Conservation (phyloP, 1,140 invertebrate species). For the Dolichoris vasculosae region DNA sequence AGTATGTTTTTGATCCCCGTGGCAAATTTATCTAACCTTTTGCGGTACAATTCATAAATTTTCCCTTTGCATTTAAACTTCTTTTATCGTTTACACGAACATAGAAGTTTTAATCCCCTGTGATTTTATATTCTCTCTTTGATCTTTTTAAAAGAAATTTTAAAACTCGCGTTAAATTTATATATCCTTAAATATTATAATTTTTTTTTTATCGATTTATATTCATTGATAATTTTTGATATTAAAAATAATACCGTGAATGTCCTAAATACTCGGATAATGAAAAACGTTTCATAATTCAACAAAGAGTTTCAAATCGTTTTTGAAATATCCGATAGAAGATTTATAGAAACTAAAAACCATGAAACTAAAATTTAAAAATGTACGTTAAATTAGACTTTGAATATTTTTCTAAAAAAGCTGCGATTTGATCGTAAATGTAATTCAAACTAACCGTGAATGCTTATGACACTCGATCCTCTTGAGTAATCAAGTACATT, state of each 20-base stretch:
- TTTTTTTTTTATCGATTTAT: not conserved
- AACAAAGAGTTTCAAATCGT: not conserved
- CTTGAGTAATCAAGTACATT: not conserved
- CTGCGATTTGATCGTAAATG: not conserved
- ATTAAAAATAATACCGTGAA: not conserved
- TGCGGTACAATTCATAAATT: not conserved
- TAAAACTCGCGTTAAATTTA: not conserved
- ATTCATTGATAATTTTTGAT: not conserved
- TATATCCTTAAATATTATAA: not conserved
- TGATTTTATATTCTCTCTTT: not conserved
- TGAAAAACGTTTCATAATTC: not conserved
- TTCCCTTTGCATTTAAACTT: conserved; percentile 6
- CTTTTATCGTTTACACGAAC: not conserved
- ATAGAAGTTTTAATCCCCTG: not conserved
- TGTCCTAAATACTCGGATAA: not conserved
- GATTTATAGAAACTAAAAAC: not conserved
- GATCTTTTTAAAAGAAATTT: not conserved
- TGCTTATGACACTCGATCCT: not conserved
- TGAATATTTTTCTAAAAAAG: not conserved
- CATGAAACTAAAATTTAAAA: not conserved
- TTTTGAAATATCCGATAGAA: not conserved
- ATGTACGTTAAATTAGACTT: not conserved
- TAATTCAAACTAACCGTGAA: not conserved
- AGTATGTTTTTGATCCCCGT: not conserved
- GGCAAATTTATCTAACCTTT: not conserved